phyloP scores from a whole-genome alignment of 2,113 vertebrate genomes.

The Hippocampus guttulatus region DNA sequence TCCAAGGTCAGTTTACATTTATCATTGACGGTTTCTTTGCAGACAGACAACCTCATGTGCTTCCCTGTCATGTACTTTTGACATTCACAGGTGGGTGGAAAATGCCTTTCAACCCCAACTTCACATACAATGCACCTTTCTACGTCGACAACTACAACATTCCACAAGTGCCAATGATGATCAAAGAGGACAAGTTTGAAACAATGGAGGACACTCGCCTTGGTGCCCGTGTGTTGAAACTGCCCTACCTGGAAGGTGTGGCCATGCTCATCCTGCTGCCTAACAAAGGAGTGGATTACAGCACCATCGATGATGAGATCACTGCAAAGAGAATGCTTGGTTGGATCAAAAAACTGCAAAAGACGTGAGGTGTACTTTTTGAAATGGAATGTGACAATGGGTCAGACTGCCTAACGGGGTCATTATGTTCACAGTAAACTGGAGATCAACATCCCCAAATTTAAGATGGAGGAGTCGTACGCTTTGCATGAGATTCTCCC shows the following conservation, averaged over 20 bases:
- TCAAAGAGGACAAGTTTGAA: slow-evolving; percentile 68
- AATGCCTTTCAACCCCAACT: slow-evolving; percentile 73
- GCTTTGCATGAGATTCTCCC: slow-evolving; percentile 78
- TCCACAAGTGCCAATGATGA: slow-evolving; percentile 85
- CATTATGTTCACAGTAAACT: slow-evolving; percentile 67
- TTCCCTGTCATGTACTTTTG: background rate
- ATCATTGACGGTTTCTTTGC: background rate
- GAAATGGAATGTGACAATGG: background rate
- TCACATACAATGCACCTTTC: slow-evolving; percentile 73
- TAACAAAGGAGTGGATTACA: slow-evolving; percentile 76
- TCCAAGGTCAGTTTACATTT: slow-evolving; percentile 75
- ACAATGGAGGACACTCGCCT: slow-evolving; percentile 72
- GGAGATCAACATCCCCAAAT: slow-evolving; percentile 84
- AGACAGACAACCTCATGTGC: background rate
- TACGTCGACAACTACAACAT: slow-evolving; percentile 82
- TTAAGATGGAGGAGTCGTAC: slow-evolving; percentile 85
- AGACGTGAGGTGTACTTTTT: slow-evolving; percentile 43
- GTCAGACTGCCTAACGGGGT: background rate
- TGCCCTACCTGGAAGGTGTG: slow-evolving; percentile 79
- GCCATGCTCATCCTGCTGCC: slow-evolving; percentile 85
- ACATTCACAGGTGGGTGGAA: slow-evolving; percentile 78
- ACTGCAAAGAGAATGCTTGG: slow-evolving; percentile 70
- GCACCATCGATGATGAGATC: slow-evolving; percentile 81
- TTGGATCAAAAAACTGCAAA: slow-evolving; percentile 78
- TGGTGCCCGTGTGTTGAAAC: slow-evolving; percentile 76